A percentile compares a stretch with the other conserved stretches of the same genome.
phyloP scores from a whole-genome alignment of 2,888 invertebrate species.

The Apamea monoglypha region DNA sequence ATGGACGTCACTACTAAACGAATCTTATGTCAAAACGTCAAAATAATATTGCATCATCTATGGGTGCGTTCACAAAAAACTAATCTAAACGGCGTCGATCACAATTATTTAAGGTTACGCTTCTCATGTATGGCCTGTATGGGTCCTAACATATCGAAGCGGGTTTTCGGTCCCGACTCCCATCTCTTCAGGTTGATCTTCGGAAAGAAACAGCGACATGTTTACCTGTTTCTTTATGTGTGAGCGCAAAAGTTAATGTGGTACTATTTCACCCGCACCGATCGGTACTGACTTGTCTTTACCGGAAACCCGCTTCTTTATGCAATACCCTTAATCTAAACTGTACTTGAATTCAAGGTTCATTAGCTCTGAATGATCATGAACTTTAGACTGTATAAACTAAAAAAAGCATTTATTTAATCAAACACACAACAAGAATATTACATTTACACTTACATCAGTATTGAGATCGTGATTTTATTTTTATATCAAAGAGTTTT shows the following conservation, averaged over 20 bases:
- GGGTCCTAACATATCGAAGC: no score
- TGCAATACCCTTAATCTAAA: no score
- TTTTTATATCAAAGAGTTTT: background rate
- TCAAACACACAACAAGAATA: background rate
- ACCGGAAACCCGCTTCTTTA: no score
- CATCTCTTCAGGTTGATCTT: no score
- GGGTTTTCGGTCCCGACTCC: no score
- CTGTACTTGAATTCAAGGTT: background rate
- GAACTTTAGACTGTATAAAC: background rate
- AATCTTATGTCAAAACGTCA: slow-evolving; percentile 25
- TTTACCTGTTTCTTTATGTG: no score
- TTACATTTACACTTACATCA: background rate
- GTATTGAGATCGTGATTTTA: background rate
- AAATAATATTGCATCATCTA: slow-evolving; percentile 49
- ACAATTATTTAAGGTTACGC: background rate
- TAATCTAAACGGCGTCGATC: background rate
- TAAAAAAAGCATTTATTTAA: background rate
- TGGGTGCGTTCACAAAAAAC: background rate
- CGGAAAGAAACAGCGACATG: no score
- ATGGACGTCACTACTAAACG: slow-evolving; percentile 12
- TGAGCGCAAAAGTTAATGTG: no score
- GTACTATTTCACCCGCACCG: no score
- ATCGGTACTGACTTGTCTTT: no score
- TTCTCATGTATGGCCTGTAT: background rate
- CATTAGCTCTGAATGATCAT: background rate